A percentile compares a stretch with the other conserved stretches of the same genome.
phyloP scores from a whole-genome alignment of 2,888 invertebrate genomes.

The Xylocampa areola region DNA sequence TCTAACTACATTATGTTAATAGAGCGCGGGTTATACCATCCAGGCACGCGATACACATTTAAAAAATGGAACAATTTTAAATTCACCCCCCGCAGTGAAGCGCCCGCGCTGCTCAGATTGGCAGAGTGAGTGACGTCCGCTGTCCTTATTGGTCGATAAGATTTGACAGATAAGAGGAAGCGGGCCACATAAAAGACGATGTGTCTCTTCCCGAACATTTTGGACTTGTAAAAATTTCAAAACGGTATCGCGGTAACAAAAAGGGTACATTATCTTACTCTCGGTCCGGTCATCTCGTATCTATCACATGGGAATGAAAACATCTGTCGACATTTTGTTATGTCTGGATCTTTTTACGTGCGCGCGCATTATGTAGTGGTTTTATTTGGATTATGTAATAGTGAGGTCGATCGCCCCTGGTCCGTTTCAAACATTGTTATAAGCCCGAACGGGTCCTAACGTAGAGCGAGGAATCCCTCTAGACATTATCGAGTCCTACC shows the following conservation, averaged over 20 bases:
- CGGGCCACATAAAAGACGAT: conserved; percentile 86
- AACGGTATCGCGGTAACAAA: conserved; percentile 82
- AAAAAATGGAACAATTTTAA: conserved; percentile 80
- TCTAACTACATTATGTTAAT: conserved; percentile 77
- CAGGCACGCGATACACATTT: conserved; percentile 82
- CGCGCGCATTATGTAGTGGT: conserved; percentile 76
- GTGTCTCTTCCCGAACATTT: conserved; percentile 81
- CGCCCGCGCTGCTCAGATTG: conserved; percentile 82
- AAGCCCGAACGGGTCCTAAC: conserved; percentile 65
- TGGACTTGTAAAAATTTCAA: conserved; percentile 82
- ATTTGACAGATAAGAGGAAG: conserved; percentile 85
- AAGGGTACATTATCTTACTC: conserved; percentile 72
- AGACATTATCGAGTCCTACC: conserved; percentile 68
- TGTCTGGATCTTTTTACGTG: conserved; percentile 72
- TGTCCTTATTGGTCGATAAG: conserved; percentile 89
- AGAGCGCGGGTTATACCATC: conserved; percentile 75
- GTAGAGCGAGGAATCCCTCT: conserved; percentile 63
- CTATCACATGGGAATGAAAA: conserved; percentile 86
- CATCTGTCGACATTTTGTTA: conserved; percentile 84
- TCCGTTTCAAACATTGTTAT: conserved; percentile 73
- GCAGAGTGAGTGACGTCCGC: conserved; percentile 88
- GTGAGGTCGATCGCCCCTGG: conserved; percentile 76
- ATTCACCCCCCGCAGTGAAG: conserved; percentile 84
- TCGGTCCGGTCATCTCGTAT: conserved; percentile 70
- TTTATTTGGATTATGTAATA: conserved; percentile 78